These are phyloP conservation scores for Notoglanidium macrostoma DNA, from an alignment of 2,797 vertebrate genomes.

Conservation along the genomic window DNA sequence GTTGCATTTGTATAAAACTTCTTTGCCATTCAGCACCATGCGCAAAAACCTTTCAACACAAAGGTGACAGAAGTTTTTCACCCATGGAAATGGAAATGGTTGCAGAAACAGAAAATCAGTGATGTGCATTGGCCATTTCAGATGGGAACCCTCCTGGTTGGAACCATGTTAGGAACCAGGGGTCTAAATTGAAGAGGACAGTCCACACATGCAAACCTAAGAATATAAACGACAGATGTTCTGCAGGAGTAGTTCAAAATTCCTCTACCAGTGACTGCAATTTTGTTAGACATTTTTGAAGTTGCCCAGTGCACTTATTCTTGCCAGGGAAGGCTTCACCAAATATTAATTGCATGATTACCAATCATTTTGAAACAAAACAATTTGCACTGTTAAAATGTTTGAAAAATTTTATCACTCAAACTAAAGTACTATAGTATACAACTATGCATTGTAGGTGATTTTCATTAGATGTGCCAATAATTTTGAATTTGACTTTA, in stretches of 20 bases:
- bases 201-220: not conserved
- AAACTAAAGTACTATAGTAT: not conserved
- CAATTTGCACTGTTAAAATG: not conserved
- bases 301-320: not conserved
- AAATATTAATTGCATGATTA: not conserved
- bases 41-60: not conserved
- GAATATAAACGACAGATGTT: not conserved
- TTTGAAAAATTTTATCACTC: not conserved
- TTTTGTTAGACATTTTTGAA: not conserved
- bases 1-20: not conserved
- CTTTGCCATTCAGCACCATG: not conserved
- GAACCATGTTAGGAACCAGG: not conserved
- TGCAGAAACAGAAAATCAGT: not conserved
- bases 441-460: not conserved
- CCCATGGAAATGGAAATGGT: not conserved
- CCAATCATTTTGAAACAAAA: not conserved
- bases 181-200: not conserved
- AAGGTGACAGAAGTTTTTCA: not conserved
- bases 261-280: not conserved
- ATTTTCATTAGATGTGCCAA: not conserved
- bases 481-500: not conserved
- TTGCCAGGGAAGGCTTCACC: not conserved
- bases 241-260: not conserved
- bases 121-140: not conserved
- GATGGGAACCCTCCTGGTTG: not conserved